Evolutionary conservation across 2,113 vertebrate genomes (phyloP), one percentile per base, ranked within the genome.

Genomic region (Athene cunicularia): DNA sequence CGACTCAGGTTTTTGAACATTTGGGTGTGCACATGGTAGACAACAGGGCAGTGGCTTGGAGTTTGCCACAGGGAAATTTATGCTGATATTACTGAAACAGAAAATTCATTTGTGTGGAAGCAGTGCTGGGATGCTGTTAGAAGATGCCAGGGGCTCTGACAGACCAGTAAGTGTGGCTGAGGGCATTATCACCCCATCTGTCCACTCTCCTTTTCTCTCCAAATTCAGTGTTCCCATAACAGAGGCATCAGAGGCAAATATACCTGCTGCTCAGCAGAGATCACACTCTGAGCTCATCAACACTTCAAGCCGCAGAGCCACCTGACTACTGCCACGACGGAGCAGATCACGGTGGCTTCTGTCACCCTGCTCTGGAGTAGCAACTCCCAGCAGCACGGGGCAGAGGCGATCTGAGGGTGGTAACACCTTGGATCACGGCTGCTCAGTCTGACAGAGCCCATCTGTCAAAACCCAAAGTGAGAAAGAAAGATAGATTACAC

Each of bases 151-250:
- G 52, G 56, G 73, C 70, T 89, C 64, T 84, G 47, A 68, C 73
- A 94, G 84, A 89, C 11, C 64, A 52, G 30, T 39, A 75, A 75
- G 66, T 39, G 86, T 68, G 80, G 66, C 84, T 95, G 70, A 91
- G 66, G 77, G 93, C 60, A n/a, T 84, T 81, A 68, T 75, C 80
- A 75, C 56, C 80, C 96, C 93, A 87, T 94, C 94, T 94, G 91
- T 63, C 52, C 41, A 11, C 10, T 20, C 8, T 2, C 2, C 1
- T 58, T 63, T 84, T 49, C 80, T 62, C 68, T 81, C n/a, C 60
- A 33, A 55, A 70, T 52, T 59, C 95, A 59, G 8, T 2, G 3
- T 41, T 86, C 43, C 86, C 1, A 0, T 3, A 63, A 77, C 60
- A 71, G 18, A 70, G n/a, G 37, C 75, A 47, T 8, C 53, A 32